Base-by-base conservation (phyloP, 1,140 invertebrate genomes). In the Eupeodes corollae region DNA sequence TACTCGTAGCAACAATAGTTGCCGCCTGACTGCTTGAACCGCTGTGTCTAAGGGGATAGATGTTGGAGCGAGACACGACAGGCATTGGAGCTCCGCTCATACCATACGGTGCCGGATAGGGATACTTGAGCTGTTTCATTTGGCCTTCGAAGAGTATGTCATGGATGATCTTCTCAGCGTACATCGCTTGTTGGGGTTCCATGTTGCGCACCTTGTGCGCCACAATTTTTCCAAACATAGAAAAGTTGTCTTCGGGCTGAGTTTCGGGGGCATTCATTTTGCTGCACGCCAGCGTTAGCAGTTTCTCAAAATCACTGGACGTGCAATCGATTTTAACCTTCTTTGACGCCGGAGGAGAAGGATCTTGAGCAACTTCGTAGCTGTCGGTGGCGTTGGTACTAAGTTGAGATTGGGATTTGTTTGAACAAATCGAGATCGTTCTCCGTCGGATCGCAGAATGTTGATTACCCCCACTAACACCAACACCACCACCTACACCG, bases 101-200 rank as follows among this genome's bases (percentile, higher is more conserved):
- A 26, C 21, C 21, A 26, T 26, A 26, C 21, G 21, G 3, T 8
- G 21, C 21, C 21, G 21, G 21, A 26, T 26, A 26, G 8, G 21
- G 21, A 26, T 26, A 26, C 8, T 26, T 26, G 21, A 26, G 21
- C 8, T 26, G 58, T 56, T 69, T 68, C 67, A 71, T 68, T 52
- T 69, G 67, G 1, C 70, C 70, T 55, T 71, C 61, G 53, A 69
- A 71, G 14, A 71, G 57, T 26, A 71, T 57, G 52, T 71, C 68
- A 26, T 60, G 59, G 42, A 72, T 70, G 14, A 72, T 57, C 51
- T 68, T 70, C 45, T 70, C 63, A 1, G 70, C 70, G 44, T 68
- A 68, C 33, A 59, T 61, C 6, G 65, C 59, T 52, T 72, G 70
- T 30, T 61, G 54, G 26, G 55, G 40, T 2, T 62, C 56, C 69